phyloP scores from a whole-genome alignment of 2,113 vertebrate genomes.

The Myiopsitta monachus region DNA sequence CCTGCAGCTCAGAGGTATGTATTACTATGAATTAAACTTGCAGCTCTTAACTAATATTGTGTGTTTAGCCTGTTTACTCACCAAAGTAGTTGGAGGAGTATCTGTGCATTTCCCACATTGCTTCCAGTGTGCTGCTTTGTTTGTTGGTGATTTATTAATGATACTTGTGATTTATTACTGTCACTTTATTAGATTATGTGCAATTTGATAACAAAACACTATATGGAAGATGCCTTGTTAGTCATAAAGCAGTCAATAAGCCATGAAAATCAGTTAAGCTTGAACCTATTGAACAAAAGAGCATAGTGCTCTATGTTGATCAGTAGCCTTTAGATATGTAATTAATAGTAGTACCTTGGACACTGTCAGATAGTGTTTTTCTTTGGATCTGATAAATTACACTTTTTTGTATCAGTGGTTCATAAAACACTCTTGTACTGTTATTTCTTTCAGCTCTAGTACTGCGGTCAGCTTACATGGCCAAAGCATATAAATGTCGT shows the following conservation, averaged over 20 bases:
- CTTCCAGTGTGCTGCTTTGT: constrained; percentile 27
- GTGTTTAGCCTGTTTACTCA: constrained; percentile 9
- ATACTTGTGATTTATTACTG: constrained; percentile 58
- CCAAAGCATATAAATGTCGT: not conserved
- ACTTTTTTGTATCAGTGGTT: constrained; percentile 31
- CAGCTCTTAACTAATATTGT: not conserved
- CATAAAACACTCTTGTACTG: not conserved
- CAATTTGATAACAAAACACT: constrained; percentile 53
- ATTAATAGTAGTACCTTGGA: constrained; percentile 54
- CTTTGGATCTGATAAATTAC: constrained; percentile 65
- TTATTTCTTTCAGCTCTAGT: not conserved
- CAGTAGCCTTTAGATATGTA: constrained; percentile 60
- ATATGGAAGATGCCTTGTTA: constrained; percentile 52
- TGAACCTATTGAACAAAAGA: constrained; percentile 53
- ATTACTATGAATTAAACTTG: not conserved
- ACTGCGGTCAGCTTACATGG: not conserved
- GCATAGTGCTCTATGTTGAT: constrained; percentile 51
- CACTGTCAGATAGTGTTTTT: constrained; percentile 55
- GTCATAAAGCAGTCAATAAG: constrained; percentile 59
- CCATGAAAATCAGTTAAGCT: constrained; percentile 72
- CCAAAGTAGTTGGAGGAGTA: not conserved
- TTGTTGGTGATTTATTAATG: constrained; percentile 55
- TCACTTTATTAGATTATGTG: constrained; percentile 57
- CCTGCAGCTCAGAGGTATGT: not conserved
- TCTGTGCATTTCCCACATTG: constrained; percentile 7